These are phyloP conservation scores for Luidia sarsii DNA, from an alignment of 53 echinoderm and acorn worm genomes.

Conservation along the genomic window DNA sequence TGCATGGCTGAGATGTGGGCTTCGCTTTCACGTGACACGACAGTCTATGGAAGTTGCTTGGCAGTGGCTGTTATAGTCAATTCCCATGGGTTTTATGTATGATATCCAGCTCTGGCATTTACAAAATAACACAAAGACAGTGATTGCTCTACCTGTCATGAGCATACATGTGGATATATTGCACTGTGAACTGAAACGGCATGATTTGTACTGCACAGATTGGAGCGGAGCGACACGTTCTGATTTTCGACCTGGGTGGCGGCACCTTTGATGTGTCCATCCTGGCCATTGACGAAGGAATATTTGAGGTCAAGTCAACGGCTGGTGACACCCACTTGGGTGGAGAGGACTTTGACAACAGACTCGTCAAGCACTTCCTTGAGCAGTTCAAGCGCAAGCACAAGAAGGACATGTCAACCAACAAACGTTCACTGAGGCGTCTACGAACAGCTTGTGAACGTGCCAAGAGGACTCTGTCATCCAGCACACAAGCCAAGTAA, in stretches of 20 bases:
- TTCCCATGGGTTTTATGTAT: not conserved
- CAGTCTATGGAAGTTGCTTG: not conserved
- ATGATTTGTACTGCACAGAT: constrained; percentile 43
- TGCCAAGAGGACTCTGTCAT: constrained; percentile 94
- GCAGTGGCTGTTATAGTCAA: not conserved
- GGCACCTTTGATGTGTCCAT: constrained; percentile 97
- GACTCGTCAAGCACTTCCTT: constrained; percentile 83
- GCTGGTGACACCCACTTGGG: constrained; percentile 96
- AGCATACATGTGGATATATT: not conserved
- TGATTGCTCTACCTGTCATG: not conserved
- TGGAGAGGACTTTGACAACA: constrained; percentile 97
- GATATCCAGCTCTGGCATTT: not conserved
- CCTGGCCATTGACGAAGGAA: constrained; percentile 94
- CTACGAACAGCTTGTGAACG: constrained; percentile 93
- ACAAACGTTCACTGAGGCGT: constrained; percentile 89
- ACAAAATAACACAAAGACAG: not conserved
- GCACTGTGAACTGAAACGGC: too few relatives aligned
- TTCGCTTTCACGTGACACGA: not conserved
- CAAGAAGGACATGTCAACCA: constrained; percentile 86
- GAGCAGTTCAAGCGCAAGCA: constrained; percentile 94
- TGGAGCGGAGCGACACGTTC: constrained; percentile 84
- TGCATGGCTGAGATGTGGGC: not conserved
- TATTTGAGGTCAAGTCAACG: constrained; percentile 97
- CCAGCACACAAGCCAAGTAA: constrained; percentile 90
- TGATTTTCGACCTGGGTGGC: constrained; percentile 97